phyloP scores from a whole-genome alignment of 2,797 vertebrate genomes.

The Garrulus glandarius region DNA sequence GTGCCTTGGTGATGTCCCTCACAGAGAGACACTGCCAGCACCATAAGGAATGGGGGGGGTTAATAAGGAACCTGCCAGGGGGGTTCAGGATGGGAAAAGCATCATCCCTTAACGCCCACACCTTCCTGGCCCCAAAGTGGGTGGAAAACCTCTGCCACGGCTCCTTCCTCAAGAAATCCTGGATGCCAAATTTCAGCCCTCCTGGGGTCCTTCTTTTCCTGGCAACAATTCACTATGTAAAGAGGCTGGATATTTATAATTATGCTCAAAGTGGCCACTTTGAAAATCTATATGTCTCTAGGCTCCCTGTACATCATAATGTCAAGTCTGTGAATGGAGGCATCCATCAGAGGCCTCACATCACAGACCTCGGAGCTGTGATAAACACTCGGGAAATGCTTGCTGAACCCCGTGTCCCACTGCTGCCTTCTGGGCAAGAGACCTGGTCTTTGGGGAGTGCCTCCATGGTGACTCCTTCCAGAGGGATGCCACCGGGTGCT shows the following conservation, averaged over 20 bases:
- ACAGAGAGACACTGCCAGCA: background rate
- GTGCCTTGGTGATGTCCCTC: background rate
- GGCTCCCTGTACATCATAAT: conserved; percentile 82
- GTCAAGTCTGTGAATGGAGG: conserved; percentile 84
- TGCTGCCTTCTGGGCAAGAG: background rate
- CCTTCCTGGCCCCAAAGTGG: background rate
- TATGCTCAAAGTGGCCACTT: conserved; percentile 79
- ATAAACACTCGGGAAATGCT: conserved; percentile 72
- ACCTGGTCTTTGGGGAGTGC: background rate
- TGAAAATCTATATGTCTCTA: conserved; percentile 81
- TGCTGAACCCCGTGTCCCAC: conserved; percentile 42
- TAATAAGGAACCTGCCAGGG: background rate
- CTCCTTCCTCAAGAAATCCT: background rate
- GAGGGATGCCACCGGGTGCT: background rate
- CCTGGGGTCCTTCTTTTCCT: conserved; percentile 28
- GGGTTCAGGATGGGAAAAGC: background rate
- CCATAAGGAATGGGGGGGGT: background rate
- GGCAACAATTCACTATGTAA: conserved; percentile 66
- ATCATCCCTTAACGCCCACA: background rate
- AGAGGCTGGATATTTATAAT: conserved; percentile 72
- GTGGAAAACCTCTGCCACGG: background rate
- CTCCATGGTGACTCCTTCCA: background rate
- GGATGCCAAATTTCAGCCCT: conserved; percentile 30
- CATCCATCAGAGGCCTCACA: conserved; percentile 85
- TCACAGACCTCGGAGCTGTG: conserved; percentile 82